Base-by-base conservation (phyloP, 2,888 invertebrate genomes). In the Caenorhabditis afra region DNA sequence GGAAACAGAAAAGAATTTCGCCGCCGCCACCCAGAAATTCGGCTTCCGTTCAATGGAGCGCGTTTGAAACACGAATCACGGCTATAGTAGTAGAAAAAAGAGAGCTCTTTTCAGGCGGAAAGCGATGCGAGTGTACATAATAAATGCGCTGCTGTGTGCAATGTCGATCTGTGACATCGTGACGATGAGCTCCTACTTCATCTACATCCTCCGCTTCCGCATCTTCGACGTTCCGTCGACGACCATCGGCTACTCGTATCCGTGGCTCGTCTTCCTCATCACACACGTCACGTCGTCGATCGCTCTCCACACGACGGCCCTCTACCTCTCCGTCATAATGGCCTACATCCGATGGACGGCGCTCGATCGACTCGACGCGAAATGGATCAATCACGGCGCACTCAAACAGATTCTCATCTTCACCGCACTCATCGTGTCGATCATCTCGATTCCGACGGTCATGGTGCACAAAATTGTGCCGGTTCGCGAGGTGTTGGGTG, bases 101-200 rank as follows among this genome's bases (percentile, higher is more conserved):
- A 5, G 29, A 5, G 29, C 29, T 29, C 4, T 29, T 77, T 81
- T 45, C 79, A 83, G 83, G 16, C 68, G 84, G 22, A 78, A 81
- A 59, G 77, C 81, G n/a, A 84, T 84, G 84, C 68, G 84, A 44
- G 82, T 79, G 12, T 84, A 82, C 53, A 79, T 82, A 45, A 84
- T 84, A 37, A 84, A 84, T 47, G 81, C 84, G 3, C 35, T 84
- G 14, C 74, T 84, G n/a, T 84, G 82, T 49, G 82, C 79, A 7
- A 87, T 89, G 80, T 89, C 87, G 12, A 76, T 87, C n/a, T 89
- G 89, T 57, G 89, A 89, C 55, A 87, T 88, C 39, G 74, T 85
- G 65, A 89, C 87, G 23, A 89, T 89, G 89, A 39, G 82, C 35
- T 88, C 89, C 23, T 89, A 89, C 71, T 77, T 87, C 57, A 81